Percentiles rank a stretch among this genome's conserved stretches.
These are phyloP conservation scores for Pseudococcus viburni DNA, from an alignment of 2,888 invertebrate species.

Conservation along the genomic window DNA sequence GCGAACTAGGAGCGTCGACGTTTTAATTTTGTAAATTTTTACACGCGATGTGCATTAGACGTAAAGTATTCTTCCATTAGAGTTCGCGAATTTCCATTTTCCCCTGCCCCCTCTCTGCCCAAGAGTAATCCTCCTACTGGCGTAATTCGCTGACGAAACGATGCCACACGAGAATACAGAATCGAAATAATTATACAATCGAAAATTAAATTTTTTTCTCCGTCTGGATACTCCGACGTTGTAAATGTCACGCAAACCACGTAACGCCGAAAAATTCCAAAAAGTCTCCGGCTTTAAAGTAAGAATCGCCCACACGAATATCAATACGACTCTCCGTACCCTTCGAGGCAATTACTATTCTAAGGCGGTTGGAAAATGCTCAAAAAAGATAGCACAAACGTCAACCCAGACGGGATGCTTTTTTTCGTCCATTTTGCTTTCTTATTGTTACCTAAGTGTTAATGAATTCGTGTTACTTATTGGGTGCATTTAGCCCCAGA, in stretches of 20 bases:
- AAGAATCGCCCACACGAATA: slow-evolving; percentile 27
- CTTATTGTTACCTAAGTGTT: slow-evolving; percentile 16
- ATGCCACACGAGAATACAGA: neutral
- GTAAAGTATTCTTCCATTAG: neutral
- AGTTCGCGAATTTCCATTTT: neutral
- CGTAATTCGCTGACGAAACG: neutral
- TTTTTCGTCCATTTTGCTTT: neutral
- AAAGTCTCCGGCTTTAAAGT: neutral
- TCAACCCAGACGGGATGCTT: neutral
- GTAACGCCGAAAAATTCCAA: neutral
- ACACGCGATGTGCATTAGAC: neutral
- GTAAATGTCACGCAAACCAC: slow-evolving; percentile 8
- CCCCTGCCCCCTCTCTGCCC: too few relatives aligned
- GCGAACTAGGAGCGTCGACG: slow-evolving; percentile 19
- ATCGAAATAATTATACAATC: slow-evolving; percentile 1
- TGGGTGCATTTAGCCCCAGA: slow-evolving; percentile 37
- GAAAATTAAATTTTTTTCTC: neutral
- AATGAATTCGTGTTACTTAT: slow-evolving; percentile 54
- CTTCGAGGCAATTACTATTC: neutral
- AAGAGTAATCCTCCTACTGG: neutral
- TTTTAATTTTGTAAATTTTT: slow-evolving; percentile 12
- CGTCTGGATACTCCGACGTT: neutral
- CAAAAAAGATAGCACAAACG: neutral
- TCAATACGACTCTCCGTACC: neutral
- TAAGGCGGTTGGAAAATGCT: neutral